phyloP scores from a whole-genome alignment of 1,140 invertebrate genomes.

The Parasteatoda tepidariorum region DNA sequence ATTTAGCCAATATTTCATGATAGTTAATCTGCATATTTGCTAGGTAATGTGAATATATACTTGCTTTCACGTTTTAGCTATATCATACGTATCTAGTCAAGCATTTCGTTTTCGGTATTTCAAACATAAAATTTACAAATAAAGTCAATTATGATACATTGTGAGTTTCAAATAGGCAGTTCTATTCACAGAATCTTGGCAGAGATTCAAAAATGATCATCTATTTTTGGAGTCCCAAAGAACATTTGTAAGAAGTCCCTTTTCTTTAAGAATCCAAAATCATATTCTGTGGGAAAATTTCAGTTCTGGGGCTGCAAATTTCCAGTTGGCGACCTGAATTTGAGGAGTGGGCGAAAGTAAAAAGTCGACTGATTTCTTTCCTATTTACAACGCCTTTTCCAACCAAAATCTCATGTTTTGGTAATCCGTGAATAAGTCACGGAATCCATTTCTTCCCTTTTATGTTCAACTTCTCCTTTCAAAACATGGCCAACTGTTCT shows the following conservation, averaged over 20 bases:
- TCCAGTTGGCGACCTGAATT: slow-evolving; percentile 31
- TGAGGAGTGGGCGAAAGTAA: slow-evolving; percentile 29
- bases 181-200: too few relatives aligned
- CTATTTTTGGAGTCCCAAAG: too few relatives aligned
- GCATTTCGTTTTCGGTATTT: too few relatives aligned
- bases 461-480: neutral
- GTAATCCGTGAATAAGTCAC: slow-evolving; percentile 50
- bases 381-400: neutral
- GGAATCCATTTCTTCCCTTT: neutral
- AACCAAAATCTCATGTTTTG: slow-evolving; percentile 49
- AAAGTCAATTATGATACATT: too few relatives aligned
- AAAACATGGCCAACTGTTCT: neutral
- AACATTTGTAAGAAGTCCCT: slow-evolving; percentile 3
- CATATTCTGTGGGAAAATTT: neutral
- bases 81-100: too few relatives aligned
- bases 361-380: slow-evolving; percentile 16
- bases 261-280: neutral
- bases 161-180: too few relatives aligned
- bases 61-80: too few relatives aligned
- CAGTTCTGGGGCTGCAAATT: slow-evolving; percentile 24
- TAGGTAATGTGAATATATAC: too few relatives aligned
- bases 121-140: too few relatives aligned
- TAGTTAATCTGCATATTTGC: too few relatives aligned
- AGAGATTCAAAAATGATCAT: too few relatives aligned
- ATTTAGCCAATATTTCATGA: too few relatives aligned